Evolutionary conservation across 2,113 vertebrate species (phyloP).

Genomic region (Ophiodon elongatus): DNA sequence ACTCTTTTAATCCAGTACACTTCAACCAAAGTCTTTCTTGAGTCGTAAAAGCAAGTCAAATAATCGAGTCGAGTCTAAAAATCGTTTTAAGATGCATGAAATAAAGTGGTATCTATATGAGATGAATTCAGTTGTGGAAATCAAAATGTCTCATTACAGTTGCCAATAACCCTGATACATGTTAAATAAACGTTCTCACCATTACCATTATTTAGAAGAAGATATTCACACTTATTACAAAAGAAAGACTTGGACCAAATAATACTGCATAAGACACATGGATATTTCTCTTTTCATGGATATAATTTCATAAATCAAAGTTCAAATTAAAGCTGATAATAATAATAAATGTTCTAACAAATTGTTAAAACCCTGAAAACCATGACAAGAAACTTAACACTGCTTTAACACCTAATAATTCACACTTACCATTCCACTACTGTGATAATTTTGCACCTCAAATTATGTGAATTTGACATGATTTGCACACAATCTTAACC

Average conservation of each 20-base stretch:
- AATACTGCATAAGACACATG: neutral
- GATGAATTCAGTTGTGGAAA: neutral
- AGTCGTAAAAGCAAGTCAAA: neutral
- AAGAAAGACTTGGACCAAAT: neutral
- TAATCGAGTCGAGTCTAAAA: neutral
- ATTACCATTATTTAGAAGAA: neutral
- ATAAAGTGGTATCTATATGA: neutral
- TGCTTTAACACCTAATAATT: neutral
- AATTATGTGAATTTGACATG: neutral
- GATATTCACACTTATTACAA: neutral
- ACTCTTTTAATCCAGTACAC: neutral
- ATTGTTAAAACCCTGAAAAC: neutral
- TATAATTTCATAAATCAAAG: neutral
- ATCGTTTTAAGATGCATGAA: neutral
- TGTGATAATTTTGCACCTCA: neutral
- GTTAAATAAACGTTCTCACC: neutral
- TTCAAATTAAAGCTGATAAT: neutral
- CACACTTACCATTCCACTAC: neutral
- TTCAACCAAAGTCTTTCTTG: neutral
- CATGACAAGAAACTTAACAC: neutral
- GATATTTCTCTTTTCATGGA: neutral
- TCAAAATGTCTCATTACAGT: neutral
- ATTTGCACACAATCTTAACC: neutral
- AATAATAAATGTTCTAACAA: neutral
- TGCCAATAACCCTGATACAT: neutral